These are phyloP conservation scores for Dasysyrphus albostriatus DNA, from an alignment of 2,888 invertebrate species.

Conservation along the genomic window DNA sequence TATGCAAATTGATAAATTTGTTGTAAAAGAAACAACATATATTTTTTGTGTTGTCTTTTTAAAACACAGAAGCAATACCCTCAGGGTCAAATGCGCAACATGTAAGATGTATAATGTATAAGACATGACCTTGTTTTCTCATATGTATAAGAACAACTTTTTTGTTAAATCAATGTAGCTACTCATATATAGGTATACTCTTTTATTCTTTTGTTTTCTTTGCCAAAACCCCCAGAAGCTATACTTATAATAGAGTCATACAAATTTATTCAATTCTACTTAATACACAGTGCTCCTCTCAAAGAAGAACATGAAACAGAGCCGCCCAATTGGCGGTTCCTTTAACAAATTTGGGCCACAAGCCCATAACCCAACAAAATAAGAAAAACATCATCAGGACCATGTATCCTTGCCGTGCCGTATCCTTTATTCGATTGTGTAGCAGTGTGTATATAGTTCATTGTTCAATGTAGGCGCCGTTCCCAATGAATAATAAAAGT, in stretches of 20 bases:
- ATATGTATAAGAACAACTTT: slow-evolving; percentile 14
- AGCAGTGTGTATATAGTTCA: slow-evolving; percentile 32
- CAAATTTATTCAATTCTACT: slow-evolving; percentile 54
- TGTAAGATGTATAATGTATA: background rate
- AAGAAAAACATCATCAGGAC: slow-evolving; percentile 24
- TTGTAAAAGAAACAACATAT: slow-evolving; percentile 45
- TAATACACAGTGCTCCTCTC: slow-evolving; percentile 18
- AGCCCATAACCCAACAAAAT: slow-evolving; percentile 22
- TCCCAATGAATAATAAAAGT: slow-evolving; percentile 67
- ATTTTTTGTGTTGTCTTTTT: slow-evolving; percentile 29
- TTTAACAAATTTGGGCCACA: slow-evolving; percentile 52
- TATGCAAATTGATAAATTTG: slow-evolving; percentile 50
- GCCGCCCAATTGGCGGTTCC: slow-evolving; percentile 65
- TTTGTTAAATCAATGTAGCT: slow-evolving; percentile 21
- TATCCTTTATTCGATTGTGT: slow-evolving; percentile 68
- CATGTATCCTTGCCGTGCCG: slow-evolving; percentile 40
- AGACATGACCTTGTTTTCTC: slow-evolving; percentile 29
- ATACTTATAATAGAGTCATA: slow-evolving; percentile 38
- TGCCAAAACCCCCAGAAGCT: slow-evolving; percentile 53
- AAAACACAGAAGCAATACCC: slow-evolving; percentile 29
- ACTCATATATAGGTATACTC: background rate
- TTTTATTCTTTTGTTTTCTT: slow-evolving; percentile 23
- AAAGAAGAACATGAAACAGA: slow-evolving; percentile 61
- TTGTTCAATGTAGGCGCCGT: slow-evolving; percentile 68
- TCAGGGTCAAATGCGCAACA: slow-evolving; percentile 46